Conservation (phyloP, 2,888 invertebrate species). For the Cabera pusaria region DNA sequence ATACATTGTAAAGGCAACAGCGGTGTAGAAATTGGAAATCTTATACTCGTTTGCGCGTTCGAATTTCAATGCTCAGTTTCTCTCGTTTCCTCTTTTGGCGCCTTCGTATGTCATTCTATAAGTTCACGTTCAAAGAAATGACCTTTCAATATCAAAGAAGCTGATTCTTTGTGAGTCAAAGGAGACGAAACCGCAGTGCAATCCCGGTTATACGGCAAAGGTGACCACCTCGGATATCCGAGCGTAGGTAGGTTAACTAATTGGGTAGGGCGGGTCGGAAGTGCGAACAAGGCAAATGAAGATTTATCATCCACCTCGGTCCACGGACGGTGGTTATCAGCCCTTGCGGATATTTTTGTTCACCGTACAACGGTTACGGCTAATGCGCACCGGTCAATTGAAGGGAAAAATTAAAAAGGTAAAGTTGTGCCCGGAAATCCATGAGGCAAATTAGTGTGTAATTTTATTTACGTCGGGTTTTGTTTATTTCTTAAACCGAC, state of each 20-base stretch:
- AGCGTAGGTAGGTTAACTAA: conserved; percentile 62
- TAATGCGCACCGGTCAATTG: conserved; percentile 32
- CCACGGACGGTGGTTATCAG: conserved; percentile 45
- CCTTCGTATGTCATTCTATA: conserved; percentile 7
- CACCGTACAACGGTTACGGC: conserved; percentile 22
- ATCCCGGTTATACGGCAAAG: conserved; percentile 48
- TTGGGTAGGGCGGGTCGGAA: conserved; percentile 74
- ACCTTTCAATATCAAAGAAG: conserved; percentile 23
- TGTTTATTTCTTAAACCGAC: too few relatives aligned
- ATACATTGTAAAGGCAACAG: background rate
- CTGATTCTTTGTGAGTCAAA: conserved; percentile 21
- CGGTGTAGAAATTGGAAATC: conserved; percentile 1
- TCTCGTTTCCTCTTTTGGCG: conserved; percentile 1
- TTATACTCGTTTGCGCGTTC: background rate
- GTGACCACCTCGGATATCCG: conserved; percentile 72
- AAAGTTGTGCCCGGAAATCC: conserved; percentile 15
- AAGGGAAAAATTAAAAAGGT: conserved; percentile 31
- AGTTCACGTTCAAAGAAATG: conserved; percentile 18
- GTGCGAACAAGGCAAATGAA: conserved; percentile 79
- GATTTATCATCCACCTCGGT: conserved; percentile 72
- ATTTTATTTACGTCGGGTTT: conserved; percentile 16
- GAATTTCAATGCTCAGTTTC: background rate
- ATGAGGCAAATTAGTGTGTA: conserved; percentile 19
- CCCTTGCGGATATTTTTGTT: conserved; percentile 36
- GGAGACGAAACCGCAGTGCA: conserved; percentile 37